These are phyloP conservation scores for Neogobius melanostomus DNA, from an alignment of 2,113 vertebrate genomes.

Conservation along the genomic window DNA sequence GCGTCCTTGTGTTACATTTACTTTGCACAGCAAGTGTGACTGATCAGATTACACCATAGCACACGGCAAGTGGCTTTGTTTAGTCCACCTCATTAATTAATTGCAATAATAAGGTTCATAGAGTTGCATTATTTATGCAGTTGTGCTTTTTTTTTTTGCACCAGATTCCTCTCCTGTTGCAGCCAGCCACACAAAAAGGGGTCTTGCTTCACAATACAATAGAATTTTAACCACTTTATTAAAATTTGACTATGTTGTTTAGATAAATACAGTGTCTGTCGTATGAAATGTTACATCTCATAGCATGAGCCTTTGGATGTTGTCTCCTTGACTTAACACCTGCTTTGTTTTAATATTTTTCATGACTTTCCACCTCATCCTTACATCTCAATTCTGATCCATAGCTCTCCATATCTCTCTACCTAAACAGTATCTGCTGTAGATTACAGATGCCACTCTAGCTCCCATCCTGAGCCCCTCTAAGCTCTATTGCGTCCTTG, in stretches of 20 bases:
- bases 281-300: too few species aligned
- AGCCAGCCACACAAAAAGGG: too few species aligned
- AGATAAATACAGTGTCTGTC: too few species aligned
- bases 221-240: too few species aligned
- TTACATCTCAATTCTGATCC: neutral
- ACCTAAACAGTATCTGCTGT: constrained; percentile 9
- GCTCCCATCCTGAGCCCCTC: constrained; percentile 11
- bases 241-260: too few species aligned
- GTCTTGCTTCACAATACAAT: too few species aligned
- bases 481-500: constrained; percentile 41
- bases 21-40: neutral
- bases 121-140: neutral
- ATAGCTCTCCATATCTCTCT: neutral
- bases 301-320: too few species aligned
- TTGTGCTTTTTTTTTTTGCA: too few species aligned
- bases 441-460: constrained; percentile 6
- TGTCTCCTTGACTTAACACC: neutral
- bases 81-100: neutral
- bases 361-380: neutral
- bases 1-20: neutral
- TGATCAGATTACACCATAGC: too few species aligned
- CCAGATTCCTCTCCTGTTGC: neutral
- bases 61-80: neutral
- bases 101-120: neutral
- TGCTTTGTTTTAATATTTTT: neutral